Evolutionary conservation across 2,113 vertebrate genomes (phyloP), one percentile per base, ranked within the genome.

Genomic region (Syngnathus typhle): DNA sequence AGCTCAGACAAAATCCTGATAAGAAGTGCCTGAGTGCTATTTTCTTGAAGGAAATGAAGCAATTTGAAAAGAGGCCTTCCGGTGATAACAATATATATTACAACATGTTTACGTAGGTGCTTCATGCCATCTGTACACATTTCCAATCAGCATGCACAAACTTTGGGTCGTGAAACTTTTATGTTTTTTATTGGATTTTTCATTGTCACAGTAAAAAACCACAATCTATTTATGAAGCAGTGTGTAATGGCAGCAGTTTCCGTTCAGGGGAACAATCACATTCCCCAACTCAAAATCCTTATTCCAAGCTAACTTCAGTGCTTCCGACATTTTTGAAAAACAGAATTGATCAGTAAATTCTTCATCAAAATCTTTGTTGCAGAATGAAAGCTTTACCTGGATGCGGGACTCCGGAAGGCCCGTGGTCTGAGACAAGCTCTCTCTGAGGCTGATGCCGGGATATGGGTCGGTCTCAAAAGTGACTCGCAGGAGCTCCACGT

Each of bases 401-500:
- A 92, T 92, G 72, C 91, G 90, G 18, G 91, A 91, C 82, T 92
- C 91, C 0, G 90, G 91, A 44, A 92, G 86, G 52, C 91, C 91
- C 0, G 91, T 91, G 36, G 79, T 77, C 70, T 90, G 87, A 65
- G 91, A 91, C 41, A 92, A 85, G 64, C 39, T 89, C 71, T 92
- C 91, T 60, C 91, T 81, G 68, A 91, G 84, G 73, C 85, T 88
- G 82, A 92, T 92, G 64, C 91, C 91, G 0, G 91, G 91, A 68
- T 92, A 92, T 0, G 89, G 90, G 80, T 91, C 88, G 0, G 88
- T 90, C 79, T 90, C 82, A 1, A 92, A 92, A 16, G 90, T 88
- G 69, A 71, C 62, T 0, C 84, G 76, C 46, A 92, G 81, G 37
- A 91, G 83, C 72, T 89, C 90, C 68, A 92, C 88, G 0, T 92